Percentiles rank a stretch among this genome's conserved stretches.
These are phyloP conservation scores for Dendrophyllia cribrosa DNA, from an alignment of 64 coral and sea anemone genomes.

Conservation along the genomic window DNA sequence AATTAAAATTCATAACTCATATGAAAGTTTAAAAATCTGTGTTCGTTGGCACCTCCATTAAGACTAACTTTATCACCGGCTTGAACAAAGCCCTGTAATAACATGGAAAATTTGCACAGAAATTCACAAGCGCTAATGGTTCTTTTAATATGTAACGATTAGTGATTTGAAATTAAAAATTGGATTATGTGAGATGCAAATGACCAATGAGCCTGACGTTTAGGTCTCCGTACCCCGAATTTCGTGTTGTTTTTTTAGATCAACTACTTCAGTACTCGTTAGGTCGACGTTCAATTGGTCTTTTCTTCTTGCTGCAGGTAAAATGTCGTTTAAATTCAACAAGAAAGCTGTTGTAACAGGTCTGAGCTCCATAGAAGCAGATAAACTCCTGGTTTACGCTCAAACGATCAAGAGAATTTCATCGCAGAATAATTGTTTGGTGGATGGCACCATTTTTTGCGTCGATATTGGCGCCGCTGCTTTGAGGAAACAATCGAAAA, in stretches of 20 bases:
- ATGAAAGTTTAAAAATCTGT: too few species aligned
- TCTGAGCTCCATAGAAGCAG: slow-evolving; percentile 2
- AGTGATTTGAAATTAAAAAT: not conserved
- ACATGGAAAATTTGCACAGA: too few species aligned
- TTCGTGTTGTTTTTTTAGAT: too few species aligned
- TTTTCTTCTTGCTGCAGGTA: not conserved
- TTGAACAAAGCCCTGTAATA: too few species aligned
- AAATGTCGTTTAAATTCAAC: slow-evolving; percentile 45
- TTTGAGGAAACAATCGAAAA: slow-evolving; percentile 45
- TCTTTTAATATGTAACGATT: not conserved
- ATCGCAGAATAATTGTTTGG: not conserved
- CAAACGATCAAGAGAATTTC: slow-evolving; percentile 35
- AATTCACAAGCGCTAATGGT: too few species aligned
- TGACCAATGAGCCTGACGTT: not conserved
- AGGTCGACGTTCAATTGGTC: too few species aligned
- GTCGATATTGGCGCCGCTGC: slow-evolving; percentile 35
- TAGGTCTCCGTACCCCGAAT: too few species aligned
- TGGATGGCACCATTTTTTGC: slow-evolving; percentile 34
- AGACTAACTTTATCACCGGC: too few species aligned
- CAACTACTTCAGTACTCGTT: too few species aligned
- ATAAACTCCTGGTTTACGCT: slow-evolving; percentile 29
- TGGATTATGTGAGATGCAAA: not conserved
- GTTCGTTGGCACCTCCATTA: too few species aligned
- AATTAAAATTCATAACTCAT: too few species aligned
- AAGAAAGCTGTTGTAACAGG: slow-evolving; percentile 41